These are phyloP conservation scores for Zapus hudsonius DNA, from an alignment of 2,113 vertebrate genomes.

Conservation along the genomic window DNA sequence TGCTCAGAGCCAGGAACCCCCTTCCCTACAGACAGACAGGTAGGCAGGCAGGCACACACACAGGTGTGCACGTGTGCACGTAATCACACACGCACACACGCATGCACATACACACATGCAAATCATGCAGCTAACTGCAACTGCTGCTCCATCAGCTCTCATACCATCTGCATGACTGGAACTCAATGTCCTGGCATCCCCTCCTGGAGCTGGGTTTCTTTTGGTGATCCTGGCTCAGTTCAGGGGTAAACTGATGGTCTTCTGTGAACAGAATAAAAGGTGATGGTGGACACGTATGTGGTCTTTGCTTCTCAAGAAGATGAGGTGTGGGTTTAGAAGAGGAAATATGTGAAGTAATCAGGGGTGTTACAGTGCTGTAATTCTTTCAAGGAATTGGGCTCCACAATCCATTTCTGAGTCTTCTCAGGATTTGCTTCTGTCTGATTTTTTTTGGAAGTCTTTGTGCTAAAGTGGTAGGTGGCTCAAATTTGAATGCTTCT, in stretches of 20 bases:
- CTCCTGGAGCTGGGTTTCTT: constrained; percentile 69
- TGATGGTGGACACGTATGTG: neutral
- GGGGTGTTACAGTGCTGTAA: neutral
- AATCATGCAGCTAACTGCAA: constrained; percentile 81
- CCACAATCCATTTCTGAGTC: neutral
- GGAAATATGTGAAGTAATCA: neutral
- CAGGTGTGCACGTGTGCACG: too few relatives aligned
- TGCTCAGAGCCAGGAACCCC: constrained; percentile 74
- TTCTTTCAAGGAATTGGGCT: neutral
- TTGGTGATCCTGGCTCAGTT: constrained; percentile 45
- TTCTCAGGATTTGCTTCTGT: neutral
- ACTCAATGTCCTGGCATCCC: constrained; percentile 57
- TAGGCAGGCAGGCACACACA: too few relatives aligned
- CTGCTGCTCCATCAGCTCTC: constrained; percentile 79
- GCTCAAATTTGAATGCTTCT: neutral
- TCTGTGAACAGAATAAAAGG: constrained; percentile 52
- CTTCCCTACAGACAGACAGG: constrained; percentile 43
- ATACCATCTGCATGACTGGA: constrained; percentile 80
- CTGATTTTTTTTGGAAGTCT: neutral
- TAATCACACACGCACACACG: too few relatives aligned
- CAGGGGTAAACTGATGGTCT: constrained; percentile 25
- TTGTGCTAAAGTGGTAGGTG: neutral
- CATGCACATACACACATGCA: constrained; percentile 64
- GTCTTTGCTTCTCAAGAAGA: neutral
- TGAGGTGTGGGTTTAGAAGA: neutral